Evolutionary conservation across 2,797 vertebrate genomes (phyloP).

Genomic region (Oceanodroma leucorhoa): DNA sequence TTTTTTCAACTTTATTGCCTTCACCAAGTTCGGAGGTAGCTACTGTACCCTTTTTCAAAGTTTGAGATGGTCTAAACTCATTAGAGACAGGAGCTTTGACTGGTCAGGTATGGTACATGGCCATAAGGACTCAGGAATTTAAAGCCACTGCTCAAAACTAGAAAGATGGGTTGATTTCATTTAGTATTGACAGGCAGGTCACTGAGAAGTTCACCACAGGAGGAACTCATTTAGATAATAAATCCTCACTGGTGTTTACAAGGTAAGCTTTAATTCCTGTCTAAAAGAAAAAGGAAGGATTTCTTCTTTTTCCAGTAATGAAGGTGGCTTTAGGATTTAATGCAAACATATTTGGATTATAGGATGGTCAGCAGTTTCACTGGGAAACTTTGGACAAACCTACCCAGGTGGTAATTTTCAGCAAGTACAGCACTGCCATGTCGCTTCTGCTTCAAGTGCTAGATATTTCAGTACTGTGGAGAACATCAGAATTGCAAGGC

Average conservation of each 20-base stretch:
- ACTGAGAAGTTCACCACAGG: background rate
- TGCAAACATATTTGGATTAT: background rate
- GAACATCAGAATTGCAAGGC: background rate
- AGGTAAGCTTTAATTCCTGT: background rate
- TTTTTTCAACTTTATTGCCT: background rate
- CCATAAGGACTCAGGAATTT: background rate
- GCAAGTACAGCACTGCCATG: background rate
- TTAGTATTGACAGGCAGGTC: constrained; percentile 38
- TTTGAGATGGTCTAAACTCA: background rate
- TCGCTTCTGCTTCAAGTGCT: background rate
- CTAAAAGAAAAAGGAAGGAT: background rate
- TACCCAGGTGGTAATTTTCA: background rate
- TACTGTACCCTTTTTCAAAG: background rate
- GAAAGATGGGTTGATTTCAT: constrained; percentile 43
- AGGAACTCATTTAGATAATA: constrained; percentile 17
- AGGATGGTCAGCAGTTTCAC: background rate
- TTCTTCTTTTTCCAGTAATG: background rate
- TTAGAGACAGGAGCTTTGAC: constrained; percentile 3
- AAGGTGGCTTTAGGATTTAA: background rate
- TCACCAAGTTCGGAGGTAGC: background rate
- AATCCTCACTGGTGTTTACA: constrained; percentile 31
- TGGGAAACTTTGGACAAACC: background rate
- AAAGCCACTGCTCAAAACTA: constrained; percentile 17
- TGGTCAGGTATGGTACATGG: background rate
- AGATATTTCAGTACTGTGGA: background rate